phyloP scores from a whole-genome alignment of 2,113 vertebrate genomes.

The Hydrolagus affinis region DNA sequence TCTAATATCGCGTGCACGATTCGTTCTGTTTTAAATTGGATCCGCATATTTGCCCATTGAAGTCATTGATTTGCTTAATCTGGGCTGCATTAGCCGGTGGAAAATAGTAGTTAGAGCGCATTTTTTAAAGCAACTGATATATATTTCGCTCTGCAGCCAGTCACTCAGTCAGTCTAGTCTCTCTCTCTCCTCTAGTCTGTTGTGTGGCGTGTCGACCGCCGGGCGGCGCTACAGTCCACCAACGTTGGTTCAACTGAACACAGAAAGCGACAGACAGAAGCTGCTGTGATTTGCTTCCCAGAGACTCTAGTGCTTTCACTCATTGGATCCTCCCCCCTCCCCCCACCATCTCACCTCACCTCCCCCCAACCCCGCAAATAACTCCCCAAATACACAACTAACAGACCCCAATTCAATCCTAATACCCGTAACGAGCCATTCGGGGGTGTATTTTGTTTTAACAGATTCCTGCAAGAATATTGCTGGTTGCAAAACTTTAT shows the following conservation, averaged over 20 bases:
- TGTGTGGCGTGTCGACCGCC: background rate
- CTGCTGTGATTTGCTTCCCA: background rate
- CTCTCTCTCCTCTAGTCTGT: no score
- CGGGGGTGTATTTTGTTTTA: background rate
- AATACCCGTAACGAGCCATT: background rate
- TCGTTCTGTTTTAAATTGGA: slow-evolving; percentile 26
- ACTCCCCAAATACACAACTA: background rate
- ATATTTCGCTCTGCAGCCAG: background rate
- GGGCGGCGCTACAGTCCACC: slow-evolving; percentile 22
- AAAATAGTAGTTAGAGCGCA: slow-evolving; percentile 8
- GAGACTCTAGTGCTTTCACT: no score
- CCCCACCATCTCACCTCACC: background rate
- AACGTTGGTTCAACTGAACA: background rate
- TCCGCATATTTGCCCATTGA: slow-evolving; percentile 18
- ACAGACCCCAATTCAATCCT: background rate
- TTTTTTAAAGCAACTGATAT: background rate
- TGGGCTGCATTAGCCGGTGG: slow-evolving; percentile 24
- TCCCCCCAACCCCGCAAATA: no score
- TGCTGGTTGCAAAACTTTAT: background rate
- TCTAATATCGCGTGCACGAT: background rate
- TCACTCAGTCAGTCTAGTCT: no score
- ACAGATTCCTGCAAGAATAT: background rate
- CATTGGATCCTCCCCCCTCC: background rate
- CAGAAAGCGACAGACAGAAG: background rate
- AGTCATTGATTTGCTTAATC: slow-evolving; percentile 26